Conservation (phyloP, 2,888 invertebrate species). For the Sericinus montela region DNA sequence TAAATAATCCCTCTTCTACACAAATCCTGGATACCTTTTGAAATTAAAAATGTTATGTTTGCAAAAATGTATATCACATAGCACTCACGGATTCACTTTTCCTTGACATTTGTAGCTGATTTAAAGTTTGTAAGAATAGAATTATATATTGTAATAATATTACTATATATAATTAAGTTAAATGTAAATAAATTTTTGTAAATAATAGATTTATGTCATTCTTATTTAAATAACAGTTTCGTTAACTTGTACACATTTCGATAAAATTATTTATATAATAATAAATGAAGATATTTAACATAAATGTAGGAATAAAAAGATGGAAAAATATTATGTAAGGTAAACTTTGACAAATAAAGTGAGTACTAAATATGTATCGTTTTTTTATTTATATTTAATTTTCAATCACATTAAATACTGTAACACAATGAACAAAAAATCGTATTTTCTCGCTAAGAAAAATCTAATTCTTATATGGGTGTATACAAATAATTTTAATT, state of each 20-base stretch:
- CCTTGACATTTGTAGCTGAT: conserved; percentile 37
- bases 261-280: neutral
- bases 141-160: conserved; percentile 25
- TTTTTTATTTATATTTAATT: too few relatives aligned
- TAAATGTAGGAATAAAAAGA: conserved; percentile 13
- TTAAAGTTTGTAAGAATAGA: conserved; percentile 35
- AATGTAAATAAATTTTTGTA: conserved; percentile 35
- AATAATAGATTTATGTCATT: conserved; percentile 21
- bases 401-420: too few relatives aligned
- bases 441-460: too few relatives aligned
- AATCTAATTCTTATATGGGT: too few relatives aligned
- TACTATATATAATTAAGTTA: conserved; percentile 24
- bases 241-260: neutral
- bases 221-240: neutral
- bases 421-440: too few relatives aligned
- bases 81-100: conserved; percentile 35
- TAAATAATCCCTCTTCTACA: too few relatives aligned
- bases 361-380: conserved; percentile 44
- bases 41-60: conserved; percentile 16
- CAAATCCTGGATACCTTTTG: conserved; percentile 5
- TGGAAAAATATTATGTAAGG: conserved; percentile 19
- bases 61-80: conserved; percentile 25
- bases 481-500: too few relatives aligned
- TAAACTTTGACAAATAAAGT: conserved; percentile 75
- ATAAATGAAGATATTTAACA: neutral